Base-by-base conservation (phyloP, 2,797 vertebrate species). In the Lepidocolaptes lacrymiger region DNA sequence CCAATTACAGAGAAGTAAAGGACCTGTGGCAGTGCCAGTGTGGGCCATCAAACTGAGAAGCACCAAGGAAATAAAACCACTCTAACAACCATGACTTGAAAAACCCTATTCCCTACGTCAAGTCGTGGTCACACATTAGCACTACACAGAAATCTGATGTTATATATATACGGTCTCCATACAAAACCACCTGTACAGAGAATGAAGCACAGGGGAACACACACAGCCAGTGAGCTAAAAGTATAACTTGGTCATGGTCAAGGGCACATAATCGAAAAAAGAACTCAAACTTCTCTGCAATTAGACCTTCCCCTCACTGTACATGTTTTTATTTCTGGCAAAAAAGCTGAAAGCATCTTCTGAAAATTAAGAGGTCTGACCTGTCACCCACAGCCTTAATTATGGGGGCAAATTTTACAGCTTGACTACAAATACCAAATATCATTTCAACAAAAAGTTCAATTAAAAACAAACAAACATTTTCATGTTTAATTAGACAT, bases 21-120 rank as follows among this genome's bases (percentile, higher is more conserved):
- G 27, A n/a, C 6, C 36, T 24, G 2, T 44, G 20, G 24, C 34
- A 43, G 17, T 0, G 0, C 21, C 77, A 54, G 6, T 5, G 1
- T 15, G 36, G n/a, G 7, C 15, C 51, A 69, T 17, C 24, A 64
- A 56, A 61, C 34, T 2, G 0, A 46, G 23, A 32, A 82, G 4
- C 15, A 23, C 10, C 20, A 0, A 44, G 24, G 12, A 61, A 73
- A 14, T 37, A 61, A 44, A 48, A 14, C 2, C 2, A 22, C 8
- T 71, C 9, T 32, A 32, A 34, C 8, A 79, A 63, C 10, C 28
- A 56, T 27, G 19, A 26, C 44, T 24, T 41, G 36, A 56, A 79
- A 91, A 76, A 39, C 1, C 6, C 19, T 6, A 54, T 64, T 74
- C 44, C 27, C 4, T 59, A 1, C 9, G 59, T 63, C 36, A 37